Evolutionary conservation across 2,888 invertebrate genomes (phyloP).

Genomic region (Phaonia tiefii): DNA sequence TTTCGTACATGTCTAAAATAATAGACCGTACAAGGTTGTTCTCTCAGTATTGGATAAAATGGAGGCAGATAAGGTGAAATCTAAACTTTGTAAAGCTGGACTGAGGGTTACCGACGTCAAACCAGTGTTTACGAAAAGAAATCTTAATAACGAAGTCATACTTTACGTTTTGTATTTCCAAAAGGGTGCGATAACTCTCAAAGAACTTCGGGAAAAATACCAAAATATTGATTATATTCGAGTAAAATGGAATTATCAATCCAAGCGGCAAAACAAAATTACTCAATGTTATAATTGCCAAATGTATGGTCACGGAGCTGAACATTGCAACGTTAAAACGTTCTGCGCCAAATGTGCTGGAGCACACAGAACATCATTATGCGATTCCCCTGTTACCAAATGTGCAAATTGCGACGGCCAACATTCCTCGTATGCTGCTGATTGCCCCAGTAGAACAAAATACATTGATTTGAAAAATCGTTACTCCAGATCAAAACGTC

Average conservation of each 20-base stretch:
- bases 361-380: neutral
- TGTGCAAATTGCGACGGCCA: conserved; percentile 11
- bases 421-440: neutral
- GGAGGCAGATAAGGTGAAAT: neutral
- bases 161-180: too few relatives aligned
- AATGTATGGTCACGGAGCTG: conserved; percentile 33
- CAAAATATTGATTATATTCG: conserved; percentile 16
- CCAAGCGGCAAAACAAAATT: conserved; percentile 29
- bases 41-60: conserved; percentile 2
- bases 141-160: too few relatives aligned
- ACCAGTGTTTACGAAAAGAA: too few relatives aligned
- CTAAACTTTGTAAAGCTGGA: neutral
- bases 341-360: conserved; percentile 25
- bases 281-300: conserved; percentile 44
- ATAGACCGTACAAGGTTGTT: neutral
- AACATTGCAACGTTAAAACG: conserved; percentile 42
- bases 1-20: too few relatives aligned
- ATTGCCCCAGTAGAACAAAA: too few relatives aligned
- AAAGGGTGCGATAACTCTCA: neutral
- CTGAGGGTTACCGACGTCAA: neutral
- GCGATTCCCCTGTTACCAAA: neutral
- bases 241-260: conserved; percentile 47
- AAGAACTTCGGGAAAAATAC: conserved; percentile 19
- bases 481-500: neutral
- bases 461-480: neutral